phyloP scores from a whole-genome alignment of 2,113 vertebrate species.

The Protomyctophum bolini region DNA sequence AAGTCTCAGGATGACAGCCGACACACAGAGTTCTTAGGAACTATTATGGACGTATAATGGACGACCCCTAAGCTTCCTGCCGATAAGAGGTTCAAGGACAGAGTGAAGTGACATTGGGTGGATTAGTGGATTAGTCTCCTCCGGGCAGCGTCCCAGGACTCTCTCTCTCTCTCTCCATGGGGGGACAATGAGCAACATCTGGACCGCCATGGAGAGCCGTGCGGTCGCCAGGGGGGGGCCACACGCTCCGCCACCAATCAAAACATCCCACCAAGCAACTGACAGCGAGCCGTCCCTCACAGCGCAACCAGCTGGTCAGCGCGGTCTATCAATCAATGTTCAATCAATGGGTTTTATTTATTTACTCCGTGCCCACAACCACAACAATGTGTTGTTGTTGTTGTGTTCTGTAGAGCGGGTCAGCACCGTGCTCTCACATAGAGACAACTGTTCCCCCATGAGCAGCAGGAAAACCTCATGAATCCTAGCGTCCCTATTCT shows the following conservation, averaged over 20 bases:
- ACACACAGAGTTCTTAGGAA: too few relatives aligned
- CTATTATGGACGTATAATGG: too few relatives aligned
- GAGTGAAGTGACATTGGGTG: neutral
- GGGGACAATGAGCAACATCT: conserved; percentile 65
- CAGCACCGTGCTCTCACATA: too few relatives aligned
- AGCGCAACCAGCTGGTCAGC: conserved; percentile 11
- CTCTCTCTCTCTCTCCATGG: too few relatives aligned
- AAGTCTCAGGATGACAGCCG: too few relatives aligned
- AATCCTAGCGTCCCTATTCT: too few relatives aligned
- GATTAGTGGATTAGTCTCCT: conserved; percentile 10
- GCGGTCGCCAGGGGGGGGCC: conserved; percentile 23
- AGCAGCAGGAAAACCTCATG: too few relatives aligned
- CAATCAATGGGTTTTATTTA: neutral
- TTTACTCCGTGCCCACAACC: too few relatives aligned
- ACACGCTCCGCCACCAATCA: conserved; percentile 37
- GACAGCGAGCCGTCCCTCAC: conserved; percentile 25
- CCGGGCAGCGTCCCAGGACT: conserved; percentile 18
- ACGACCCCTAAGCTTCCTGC: neutral
- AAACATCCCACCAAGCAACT: conserved; percentile 52
- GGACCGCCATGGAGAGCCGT: conserved; percentile 25
- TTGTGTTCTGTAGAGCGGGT: too few relatives aligned
- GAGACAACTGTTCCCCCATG: too few relatives aligned
- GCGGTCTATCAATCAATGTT: conserved; percentile 8
- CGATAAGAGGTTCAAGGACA: neutral
- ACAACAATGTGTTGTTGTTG: too few relatives aligned